Conservation (phyloP, 2,888 invertebrate species). For the Sarcophaga subvicina region DNA sequence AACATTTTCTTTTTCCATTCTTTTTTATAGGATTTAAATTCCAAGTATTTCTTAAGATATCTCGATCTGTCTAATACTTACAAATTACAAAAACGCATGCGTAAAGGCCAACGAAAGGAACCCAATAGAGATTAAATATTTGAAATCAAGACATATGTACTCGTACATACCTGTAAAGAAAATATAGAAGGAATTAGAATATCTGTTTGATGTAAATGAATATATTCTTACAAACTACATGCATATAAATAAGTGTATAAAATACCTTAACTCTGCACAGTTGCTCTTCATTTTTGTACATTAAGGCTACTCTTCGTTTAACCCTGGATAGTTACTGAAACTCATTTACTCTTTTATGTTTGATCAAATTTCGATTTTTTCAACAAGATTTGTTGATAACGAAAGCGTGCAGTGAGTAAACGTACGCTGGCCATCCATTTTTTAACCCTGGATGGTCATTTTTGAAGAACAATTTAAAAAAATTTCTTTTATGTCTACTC, state of each 20-base stretch:
- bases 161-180: constrained; percentile 56
- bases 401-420: too few relatives aligned
- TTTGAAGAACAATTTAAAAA: too few relatives aligned
- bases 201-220: neutral
- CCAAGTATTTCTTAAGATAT: neutral
- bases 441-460: too few relatives aligned
- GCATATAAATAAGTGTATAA: neutral
- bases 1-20: neutral
- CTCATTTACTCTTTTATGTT: too few relatives aligned
- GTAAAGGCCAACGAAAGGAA: constrained; percentile 2
- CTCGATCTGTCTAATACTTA: constrained; percentile 47
- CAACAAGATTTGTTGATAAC: too few relatives aligned
- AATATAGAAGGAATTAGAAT: constrained; percentile 5
- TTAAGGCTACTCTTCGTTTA: too few relatives aligned
- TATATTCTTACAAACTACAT: neutral
- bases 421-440: too few relatives aligned
- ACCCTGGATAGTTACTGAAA: too few relatives aligned
- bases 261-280: neutral
- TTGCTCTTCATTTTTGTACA: too few relatives aligned
- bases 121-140: neutral
- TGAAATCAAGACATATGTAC: neutral
- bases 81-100: constrained; percentile 51
- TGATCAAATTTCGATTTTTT: too few relatives aligned
- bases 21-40: constrained; percentile 10
- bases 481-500: too few relatives aligned